Percentiles rank a stretch among this genome's conserved stretches.
Evolutionary conservation across 2,888 invertebrate genomes (phyloP).

Genomic region (Nycteola revayana): DNA sequence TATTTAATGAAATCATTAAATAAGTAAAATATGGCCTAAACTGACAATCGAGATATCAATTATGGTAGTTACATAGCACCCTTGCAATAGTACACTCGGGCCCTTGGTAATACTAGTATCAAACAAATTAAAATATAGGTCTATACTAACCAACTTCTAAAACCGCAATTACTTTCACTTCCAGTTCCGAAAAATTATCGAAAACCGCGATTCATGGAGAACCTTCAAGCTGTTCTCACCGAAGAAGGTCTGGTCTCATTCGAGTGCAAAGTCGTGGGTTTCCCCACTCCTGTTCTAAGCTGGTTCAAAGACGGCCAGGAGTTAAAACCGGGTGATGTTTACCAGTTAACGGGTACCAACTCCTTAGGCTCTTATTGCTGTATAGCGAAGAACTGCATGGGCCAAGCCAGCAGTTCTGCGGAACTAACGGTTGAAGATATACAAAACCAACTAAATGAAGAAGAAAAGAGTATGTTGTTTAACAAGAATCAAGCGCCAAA

Average conservation of each 20-base stretch:
- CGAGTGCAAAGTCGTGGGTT: conserved; percentile 96
- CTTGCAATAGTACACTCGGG: no score
- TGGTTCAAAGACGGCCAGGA: conserved; percentile 98
- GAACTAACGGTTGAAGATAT: conserved; percentile 95
- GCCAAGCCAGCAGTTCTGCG: conserved; percentile 92
- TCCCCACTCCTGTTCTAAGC: conserved; percentile 91
- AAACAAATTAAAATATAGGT: no score
- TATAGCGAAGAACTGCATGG: conserved; percentile 95
- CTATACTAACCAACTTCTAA: no score
- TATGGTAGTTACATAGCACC: no score
- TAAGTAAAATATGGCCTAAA: no score
- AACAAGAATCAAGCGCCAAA: conserved; percentile 91
- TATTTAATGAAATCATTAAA: no score
- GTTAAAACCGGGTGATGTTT: conserved; percentile 95
- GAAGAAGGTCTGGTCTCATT: conserved; percentile 96
- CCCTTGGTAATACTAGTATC: no score
- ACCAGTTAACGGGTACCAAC: conserved; percentile 94
- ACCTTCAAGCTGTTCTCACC: conserved; percentile 92
- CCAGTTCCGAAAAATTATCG: conserved; percentile 94
- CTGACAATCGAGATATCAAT: no score
- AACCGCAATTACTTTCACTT: no score
- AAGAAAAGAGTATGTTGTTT: conserved; percentile 89
- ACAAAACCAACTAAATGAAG: conserved; percentile 93
- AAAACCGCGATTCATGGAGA: conserved; percentile 94
- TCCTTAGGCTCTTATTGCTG: conserved; percentile 94